Percentiles rank a stretch among this genome's conserved stretches.
Evolutionary conservation across 1,140 invertebrate species (phyloP).

Genomic region (Dinoponera quadriceps): DNA sequence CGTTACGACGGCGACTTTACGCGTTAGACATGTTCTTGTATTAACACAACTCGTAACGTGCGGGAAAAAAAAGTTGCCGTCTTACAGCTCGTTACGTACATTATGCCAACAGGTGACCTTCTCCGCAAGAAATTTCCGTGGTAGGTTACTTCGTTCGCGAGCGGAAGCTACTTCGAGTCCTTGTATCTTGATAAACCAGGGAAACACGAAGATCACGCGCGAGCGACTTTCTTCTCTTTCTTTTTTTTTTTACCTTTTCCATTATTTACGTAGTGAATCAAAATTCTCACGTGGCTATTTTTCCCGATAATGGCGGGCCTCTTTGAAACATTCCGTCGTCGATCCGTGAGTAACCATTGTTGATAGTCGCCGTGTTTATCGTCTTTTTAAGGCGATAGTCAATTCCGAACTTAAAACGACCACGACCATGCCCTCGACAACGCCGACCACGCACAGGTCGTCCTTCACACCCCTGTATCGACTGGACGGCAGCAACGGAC

Average conservation of each 20-base stretch:
- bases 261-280: too few relatives aligned
- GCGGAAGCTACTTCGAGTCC: background rate
- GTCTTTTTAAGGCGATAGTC: constrained; percentile 60
- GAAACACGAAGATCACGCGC: background rate
- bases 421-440: constrained; percentile 67
- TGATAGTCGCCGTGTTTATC: background rate
- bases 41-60: constrained; percentile 8
- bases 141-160: background rate
- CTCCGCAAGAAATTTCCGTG: background rate
- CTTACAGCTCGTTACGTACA: background rate
- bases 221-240: too few relatives aligned
- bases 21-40: background rate
- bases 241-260: too few relatives aligned
- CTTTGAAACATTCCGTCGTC: background rate
- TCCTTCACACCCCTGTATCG: constrained; percentile 86
- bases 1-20: background rate
- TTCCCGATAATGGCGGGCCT: too few relatives aligned
- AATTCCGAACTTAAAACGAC: constrained; percentile 68
- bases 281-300: too few relatives aligned
- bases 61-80: constrained; percentile 16
- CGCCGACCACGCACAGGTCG: constrained; percentile 70
- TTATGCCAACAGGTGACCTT: constrained; percentile 15
- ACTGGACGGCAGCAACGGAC: constrained; percentile 87
- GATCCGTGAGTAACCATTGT: background rate
- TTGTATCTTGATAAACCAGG: background rate